phyloP scores from a whole-genome alignment of 2,113 vertebrate genomes.

The Seriola quinqueradiata region DNA sequence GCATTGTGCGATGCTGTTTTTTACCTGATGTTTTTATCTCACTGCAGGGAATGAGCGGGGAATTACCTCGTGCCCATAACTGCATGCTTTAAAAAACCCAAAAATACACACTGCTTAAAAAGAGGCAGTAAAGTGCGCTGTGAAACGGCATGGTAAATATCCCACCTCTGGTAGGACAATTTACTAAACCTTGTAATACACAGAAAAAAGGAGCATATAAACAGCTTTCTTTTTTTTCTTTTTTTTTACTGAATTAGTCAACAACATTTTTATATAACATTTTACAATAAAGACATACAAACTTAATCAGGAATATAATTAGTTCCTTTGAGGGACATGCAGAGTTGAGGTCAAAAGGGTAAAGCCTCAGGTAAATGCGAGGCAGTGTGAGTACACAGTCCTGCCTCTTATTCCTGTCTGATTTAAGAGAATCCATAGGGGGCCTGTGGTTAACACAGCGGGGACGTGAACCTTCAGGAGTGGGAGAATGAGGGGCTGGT shows the following conservation, averaged over 20 bases:
- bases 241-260: conserved; percentile 46
- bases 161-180: conserved; percentile 60
- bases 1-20: conserved; percentile 51
- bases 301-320: conserved; percentile 67
- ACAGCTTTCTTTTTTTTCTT: conserved; percentile 42
- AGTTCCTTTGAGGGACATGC: conserved; percentile 58
- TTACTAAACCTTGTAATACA: conserved; percentile 53
- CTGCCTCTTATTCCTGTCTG: conserved; percentile 75
- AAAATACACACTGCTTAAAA: conserved; percentile 55
- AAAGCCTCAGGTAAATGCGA: conserved; percentile 84
- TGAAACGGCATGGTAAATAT: conserved; percentile 65
- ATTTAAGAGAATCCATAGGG: conserved; percentile 79
- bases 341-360: conserved; percentile 75
- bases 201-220: conserved; percentile 41
- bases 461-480: conserved; percentile 70
- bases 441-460: conserved; percentile 76
- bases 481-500: conserved; percentile 69
- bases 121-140: conserved; percentile 54
- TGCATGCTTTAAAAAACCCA: conserved; percentile 56
- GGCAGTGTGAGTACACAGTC: conserved; percentile 65
- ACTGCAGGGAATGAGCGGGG: conserved; percentile 54
- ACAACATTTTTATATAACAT: conserved; percentile 38
- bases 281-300: conserved; percentile 60
- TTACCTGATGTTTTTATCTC: conserved; percentile 62
- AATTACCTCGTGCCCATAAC: conserved; percentile 59